Evolutionary conservation across 2,113 vertebrate species (phyloP).

Genomic region (Melospiza melodia): DNA sequence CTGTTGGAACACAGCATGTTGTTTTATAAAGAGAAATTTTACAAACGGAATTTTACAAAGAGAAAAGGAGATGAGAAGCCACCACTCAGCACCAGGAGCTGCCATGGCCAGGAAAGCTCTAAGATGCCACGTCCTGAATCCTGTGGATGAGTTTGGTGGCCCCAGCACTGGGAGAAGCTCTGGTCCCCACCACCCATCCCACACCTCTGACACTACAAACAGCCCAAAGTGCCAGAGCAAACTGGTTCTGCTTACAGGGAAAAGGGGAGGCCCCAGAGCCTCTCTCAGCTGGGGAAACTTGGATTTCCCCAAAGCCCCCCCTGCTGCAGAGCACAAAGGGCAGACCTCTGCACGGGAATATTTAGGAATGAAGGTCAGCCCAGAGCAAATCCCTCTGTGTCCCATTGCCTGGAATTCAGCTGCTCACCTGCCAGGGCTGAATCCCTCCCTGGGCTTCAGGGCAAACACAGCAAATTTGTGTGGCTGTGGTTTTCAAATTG

Average conservation of each 20-base stretch:
- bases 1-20: neutral
- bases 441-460: neutral
- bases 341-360: fast-evolving
- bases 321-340: neutral
- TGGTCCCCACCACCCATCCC: neutral
- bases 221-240: neutral
- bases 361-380: neutral
- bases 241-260: neutral
- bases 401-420: neutral
- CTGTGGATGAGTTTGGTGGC: neutral
- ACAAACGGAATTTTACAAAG: neutral
- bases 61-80: neutral
- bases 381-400: neutral
- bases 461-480: neutral
- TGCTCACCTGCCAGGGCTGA: neutral
- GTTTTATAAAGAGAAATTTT: neutral
- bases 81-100: fast-evolving
- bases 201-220: neutral
- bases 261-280: neutral
- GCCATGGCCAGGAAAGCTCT: neutral
- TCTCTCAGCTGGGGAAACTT: no score
- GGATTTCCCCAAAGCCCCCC: neutral
- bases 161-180: neutral
- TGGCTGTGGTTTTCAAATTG: neutral
- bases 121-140: neutral